Conservation (phyloP, 2,888 invertebrate species). For the Drosophila vallismaia region DNA sequence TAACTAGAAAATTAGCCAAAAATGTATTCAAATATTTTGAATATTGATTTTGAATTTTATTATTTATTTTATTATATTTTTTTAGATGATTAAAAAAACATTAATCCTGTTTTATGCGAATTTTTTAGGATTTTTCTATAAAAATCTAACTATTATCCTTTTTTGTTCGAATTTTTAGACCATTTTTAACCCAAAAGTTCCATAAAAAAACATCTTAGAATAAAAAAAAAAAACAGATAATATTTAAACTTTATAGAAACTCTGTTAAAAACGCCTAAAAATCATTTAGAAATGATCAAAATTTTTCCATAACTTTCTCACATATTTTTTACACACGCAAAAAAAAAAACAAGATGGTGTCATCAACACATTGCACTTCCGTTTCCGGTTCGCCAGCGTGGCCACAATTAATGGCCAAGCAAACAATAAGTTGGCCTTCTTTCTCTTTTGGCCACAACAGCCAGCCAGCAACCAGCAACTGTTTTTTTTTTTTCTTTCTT, state of each 20-base stretch:
- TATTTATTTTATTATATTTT: no score
- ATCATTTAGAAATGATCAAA: neutral
- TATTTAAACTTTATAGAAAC: neutral
- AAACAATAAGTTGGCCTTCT: constrained; percentile 56
- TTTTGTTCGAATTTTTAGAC: no score
- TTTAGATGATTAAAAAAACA: no score
- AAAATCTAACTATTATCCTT: no score
- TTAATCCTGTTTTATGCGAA: no score
- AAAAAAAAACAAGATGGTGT: constrained; percentile 55
- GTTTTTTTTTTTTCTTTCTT: neutral
- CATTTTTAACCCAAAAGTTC: no score
- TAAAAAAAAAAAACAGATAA: no score
- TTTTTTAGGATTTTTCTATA: no score
- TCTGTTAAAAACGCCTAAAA: neutral
- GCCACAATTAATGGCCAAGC: constrained; percentile 63
- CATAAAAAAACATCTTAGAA: no score
- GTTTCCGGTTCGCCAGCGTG: constrained; percentile 48
- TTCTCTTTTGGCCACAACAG: constrained; percentile 15
- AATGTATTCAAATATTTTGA: no score
- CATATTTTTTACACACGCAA: constrained; percentile 11
- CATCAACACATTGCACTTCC: constrained; percentile 73
- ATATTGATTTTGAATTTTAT: no score
- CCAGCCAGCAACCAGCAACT: constrained; percentile 20
- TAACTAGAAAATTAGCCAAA: neutral
- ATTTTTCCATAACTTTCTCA: neutral